phyloP scores from a whole-genome alignment of 2,113 vertebrate species.

The Mesembrinibis cayennensis region DNA sequence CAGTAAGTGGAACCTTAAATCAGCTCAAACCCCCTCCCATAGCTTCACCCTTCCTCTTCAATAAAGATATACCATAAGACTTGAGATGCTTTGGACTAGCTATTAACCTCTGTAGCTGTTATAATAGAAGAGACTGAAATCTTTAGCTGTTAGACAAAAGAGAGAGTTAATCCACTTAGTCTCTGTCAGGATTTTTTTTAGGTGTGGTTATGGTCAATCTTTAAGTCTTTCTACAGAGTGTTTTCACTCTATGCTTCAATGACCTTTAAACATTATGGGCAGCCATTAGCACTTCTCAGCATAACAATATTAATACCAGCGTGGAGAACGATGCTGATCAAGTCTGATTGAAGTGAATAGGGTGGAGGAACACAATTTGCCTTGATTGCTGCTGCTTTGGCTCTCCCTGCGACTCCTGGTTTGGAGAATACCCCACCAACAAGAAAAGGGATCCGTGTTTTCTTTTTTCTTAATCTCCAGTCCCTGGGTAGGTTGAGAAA shows the following conservation, averaged over 20 bases:
- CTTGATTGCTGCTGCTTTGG: background rate
- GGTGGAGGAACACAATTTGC: background rate
- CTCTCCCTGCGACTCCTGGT: background rate
- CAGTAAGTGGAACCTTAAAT: background rate
- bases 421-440: background rate
- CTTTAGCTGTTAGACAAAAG: background rate
- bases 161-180: background rate
- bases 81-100: background rate
- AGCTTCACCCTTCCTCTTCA: background rate
- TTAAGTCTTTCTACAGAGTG: background rate
- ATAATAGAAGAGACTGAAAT: background rate
- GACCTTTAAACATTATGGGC: background rate
- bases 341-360: background rate
- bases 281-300: constrained; percentile 26
- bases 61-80: background rate
- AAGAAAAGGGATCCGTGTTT: background rate
- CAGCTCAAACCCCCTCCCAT: background rate
- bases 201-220: background rate
- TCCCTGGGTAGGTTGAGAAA: background rate
- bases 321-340: background rate
- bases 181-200: background rate
- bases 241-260: background rate
- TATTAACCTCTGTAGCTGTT: background rate
- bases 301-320: constrained; percentile 10
- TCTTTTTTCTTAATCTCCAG: background rate